Conservation (phyloP, 2,888 invertebrate genomes). For the Notodonta dromedarius region DNA sequence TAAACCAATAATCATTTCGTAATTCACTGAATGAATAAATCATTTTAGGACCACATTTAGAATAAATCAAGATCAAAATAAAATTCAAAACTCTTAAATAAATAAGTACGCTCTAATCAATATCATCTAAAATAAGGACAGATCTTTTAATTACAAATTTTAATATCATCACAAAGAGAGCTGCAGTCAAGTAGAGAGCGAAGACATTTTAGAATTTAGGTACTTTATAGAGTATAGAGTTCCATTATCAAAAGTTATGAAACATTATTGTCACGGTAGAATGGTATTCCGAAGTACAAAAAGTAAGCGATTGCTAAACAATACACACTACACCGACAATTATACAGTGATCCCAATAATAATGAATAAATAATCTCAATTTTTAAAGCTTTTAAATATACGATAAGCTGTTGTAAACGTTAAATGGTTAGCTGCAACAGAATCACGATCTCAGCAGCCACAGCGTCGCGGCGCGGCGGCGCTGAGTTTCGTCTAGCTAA, state of each 20-base stretch:
- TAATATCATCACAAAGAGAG: slow-evolving; percentile 65
- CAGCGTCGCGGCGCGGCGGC: slow-evolving; percentile 38
- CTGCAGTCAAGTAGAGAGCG: slow-evolving; percentile 70
- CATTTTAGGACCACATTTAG: slow-evolving; percentile 1
- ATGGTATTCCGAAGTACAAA: slow-evolving; percentile 48
- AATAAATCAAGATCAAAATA: slow-evolving; percentile 2
- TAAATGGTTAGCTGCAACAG: slow-evolving; percentile 58
- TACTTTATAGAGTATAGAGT: slow-evolving; percentile 28
- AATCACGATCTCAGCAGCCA: slow-evolving; percentile 46
- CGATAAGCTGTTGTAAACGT: slow-evolving; percentile 61
- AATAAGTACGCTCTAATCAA: slow-evolving; percentile 43
- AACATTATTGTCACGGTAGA: slow-evolving; percentile 68
- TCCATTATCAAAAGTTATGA: slow-evolving; percentile 41
- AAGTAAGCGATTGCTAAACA: slow-evolving; percentile 42
- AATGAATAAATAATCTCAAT: slow-evolving; percentile 82
- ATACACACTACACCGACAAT: slow-evolving; percentile 50
- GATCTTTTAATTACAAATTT: slow-evolving; percentile 26
- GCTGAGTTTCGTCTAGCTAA: slow-evolving; percentile 61
- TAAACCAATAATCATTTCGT: not conserved
- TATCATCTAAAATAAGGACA: slow-evolving; percentile 36
- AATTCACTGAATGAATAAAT: slow-evolving; percentile 1
- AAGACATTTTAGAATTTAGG: slow-evolving; percentile 51
- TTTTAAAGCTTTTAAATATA: slow-evolving; percentile 79
- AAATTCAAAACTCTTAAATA: slow-evolving; percentile 40
- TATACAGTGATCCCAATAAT: slow-evolving; percentile 62